These are phyloP conservation scores for Tiliacea citrago DNA, from an alignment of 2,888 invertebrate species.

Conservation along the genomic window DNA sequence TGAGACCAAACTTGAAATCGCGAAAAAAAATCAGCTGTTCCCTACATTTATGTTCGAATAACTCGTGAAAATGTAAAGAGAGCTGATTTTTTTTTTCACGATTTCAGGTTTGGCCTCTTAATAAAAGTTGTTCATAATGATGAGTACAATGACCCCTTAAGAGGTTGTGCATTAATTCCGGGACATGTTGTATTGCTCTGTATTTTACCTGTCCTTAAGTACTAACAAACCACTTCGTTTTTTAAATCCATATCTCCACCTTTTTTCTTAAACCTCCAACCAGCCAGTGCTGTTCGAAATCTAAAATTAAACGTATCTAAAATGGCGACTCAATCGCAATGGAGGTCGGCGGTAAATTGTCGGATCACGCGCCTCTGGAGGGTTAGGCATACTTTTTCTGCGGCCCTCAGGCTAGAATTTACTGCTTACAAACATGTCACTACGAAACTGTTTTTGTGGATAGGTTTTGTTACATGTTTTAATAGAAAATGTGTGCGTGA, in stretches of 20 bases:
- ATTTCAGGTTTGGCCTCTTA: too few species aligned
- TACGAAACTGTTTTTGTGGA: constrained; percentile 59
- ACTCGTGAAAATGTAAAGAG: too few species aligned
- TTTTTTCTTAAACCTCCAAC: constrained; percentile 20
- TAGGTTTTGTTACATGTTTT: constrained; percentile 44
- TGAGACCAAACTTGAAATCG: too few species aligned
- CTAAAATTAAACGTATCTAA: constrained; percentile 60
- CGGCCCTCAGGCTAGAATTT: constrained; percentile 79
- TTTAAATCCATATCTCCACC: constrained; percentile 1
- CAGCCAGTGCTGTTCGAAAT: constrained; percentile 43
- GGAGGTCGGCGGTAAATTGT: constrained; percentile 75
- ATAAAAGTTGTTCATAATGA: too few species aligned
- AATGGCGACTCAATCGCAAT: constrained; percentile 67
- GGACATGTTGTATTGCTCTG: too few species aligned
- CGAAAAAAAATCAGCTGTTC: too few species aligned
- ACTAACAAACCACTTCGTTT: constrained; percentile 6
- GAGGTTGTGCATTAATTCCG: too few species aligned
- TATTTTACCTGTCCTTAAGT: not conserved
- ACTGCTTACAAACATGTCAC: constrained; percentile 66
- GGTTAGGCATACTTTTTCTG: constrained; percentile 81
- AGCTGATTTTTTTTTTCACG: too few species aligned
- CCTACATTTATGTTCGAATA: too few species aligned
- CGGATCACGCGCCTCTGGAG: constrained; percentile 77
- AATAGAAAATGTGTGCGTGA: not conserved
- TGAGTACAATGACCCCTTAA: too few species aligned